Evolutionary conservation across 2,113 vertebrate genomes (phyloP), one percentile per base, ranked within the genome.

Genomic region (Phaethon lepturus): DNA sequence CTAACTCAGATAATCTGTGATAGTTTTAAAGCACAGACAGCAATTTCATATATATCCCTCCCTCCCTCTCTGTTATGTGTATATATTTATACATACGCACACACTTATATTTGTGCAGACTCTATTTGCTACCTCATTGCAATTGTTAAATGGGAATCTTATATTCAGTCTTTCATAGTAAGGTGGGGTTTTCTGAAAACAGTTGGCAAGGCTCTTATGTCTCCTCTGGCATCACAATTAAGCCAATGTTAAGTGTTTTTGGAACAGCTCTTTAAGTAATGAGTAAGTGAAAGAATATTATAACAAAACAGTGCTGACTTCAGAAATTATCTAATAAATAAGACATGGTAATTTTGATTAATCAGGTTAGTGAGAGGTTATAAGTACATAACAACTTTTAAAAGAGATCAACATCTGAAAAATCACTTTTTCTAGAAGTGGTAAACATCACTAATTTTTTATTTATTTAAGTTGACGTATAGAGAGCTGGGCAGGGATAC

Each of bases 281-380:
- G 62, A 88, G 59, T 77, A 95, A 81, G 42, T 85, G 35, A 81
- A 93, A 92, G 44, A 81, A 78, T 64, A 78, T 74, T 89, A 75
- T 56, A 58, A 78, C 28, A 78, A 81, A 93, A 86, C 35, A 68
- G 11, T 63, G 33, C 7, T 85, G 33, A 52, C 66, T 96, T 91
- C 63, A 86, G 76, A 95, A 91, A 64, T 0, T 0, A 50, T 56
- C 13, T 80, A 58, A 86, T 84, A 92, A 93, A 80, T 91, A 92
- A 67, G 52, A 89, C 44, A 44, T 49, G 20, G 2, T 88, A 88
- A 86, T 95, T 93, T 93, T 94, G 44, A 86, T 88, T 83, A 86
- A 88, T 73, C 38, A 15, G 24, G 40, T 90, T 76, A 69, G 40
- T 47, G 79, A 74, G 72, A 78, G 68, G 44, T 19, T 82, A 12